Conservation (phyloP, 1,140 invertebrate genomes). For the Popillia japonica region DNA sequence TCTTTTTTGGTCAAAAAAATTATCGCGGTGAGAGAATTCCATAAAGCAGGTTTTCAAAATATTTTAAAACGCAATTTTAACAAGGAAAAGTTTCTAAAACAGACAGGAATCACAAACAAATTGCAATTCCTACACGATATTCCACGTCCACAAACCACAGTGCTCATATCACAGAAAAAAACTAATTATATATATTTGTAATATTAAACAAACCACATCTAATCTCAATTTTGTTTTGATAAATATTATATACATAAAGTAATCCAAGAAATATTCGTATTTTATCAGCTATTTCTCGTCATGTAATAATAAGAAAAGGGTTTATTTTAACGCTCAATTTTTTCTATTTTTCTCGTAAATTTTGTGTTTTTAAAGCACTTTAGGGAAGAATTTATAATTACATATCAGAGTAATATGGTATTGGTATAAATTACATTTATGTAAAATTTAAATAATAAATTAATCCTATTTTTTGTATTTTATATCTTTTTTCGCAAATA, state of each 20-base stretch:
- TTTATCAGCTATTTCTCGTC: background rate
- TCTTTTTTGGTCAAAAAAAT: conserved; percentile 27
- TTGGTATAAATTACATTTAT: conserved; percentile 52
- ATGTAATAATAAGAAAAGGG: conserved; percentile 32
- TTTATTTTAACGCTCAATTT: conserved; percentile 15
- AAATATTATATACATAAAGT: conserved; percentile 22
- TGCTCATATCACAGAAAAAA: conserved; percentile 53
- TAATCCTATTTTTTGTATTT: conserved; percentile 30
- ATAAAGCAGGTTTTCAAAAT: conserved; percentile 35
- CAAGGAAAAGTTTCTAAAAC: conserved; percentile 14
- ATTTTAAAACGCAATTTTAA: conserved; percentile 30
- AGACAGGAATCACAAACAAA: conserved; percentile 24
- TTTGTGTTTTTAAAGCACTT: conserved; percentile 58
- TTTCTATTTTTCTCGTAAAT: conserved; percentile 40
- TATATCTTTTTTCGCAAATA: conserved; percentile 30
- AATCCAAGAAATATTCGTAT: conserved; percentile 13
- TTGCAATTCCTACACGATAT: conserved; percentile 35
- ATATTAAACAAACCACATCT: conserved; percentile 4
- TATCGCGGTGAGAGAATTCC: conserved; percentile 37
- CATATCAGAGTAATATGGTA: conserved; percentile 52
- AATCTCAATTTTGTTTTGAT: conserved; percentile 8
- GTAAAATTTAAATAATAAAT: conserved; percentile 45
- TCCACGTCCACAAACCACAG: conserved; percentile 41
- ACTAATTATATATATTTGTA: conserved; percentile 37
- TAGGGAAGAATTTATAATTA: conserved; percentile 60